phyloP scores from a whole-genome alignment of 2,113 vertebrate genomes.

The Chitala chitala region DNA sequence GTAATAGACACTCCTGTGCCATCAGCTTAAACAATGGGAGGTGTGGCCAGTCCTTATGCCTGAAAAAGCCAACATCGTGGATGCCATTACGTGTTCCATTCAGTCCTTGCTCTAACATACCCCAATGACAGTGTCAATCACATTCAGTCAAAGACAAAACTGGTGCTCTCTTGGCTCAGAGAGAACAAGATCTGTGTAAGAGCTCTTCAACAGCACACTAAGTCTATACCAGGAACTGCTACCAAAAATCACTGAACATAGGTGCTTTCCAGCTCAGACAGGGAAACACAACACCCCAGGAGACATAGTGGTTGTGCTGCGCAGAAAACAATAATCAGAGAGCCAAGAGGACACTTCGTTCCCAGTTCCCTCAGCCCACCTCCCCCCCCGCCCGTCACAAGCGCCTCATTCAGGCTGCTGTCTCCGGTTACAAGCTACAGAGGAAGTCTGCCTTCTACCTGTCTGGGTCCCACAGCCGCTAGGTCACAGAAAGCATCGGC shows the following conservation, averaged over 20 bases:
- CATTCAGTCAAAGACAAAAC: too few species aligned
- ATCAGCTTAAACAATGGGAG: background rate
- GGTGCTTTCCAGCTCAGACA: background rate
- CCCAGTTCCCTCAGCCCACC: too few species aligned
- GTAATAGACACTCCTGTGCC: background rate
- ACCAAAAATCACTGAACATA: too few species aligned
- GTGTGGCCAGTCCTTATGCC: background rate
- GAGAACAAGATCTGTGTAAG: too few species aligned
- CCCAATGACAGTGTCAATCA: too few species aligned
- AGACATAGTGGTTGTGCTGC: background rate
- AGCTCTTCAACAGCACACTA: too few species aligned
- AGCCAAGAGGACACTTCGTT: conserved; percentile 3
- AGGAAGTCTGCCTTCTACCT: conserved; percentile 39
- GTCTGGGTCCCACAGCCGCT: conserved; percentile 31
- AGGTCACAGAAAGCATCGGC: too few species aligned
- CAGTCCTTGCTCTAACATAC: too few species aligned
- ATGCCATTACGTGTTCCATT: too few species aligned
- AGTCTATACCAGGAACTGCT: background rate
- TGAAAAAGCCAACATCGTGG: background rate
- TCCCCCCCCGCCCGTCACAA: conserved; percentile 35
- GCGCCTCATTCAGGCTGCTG: conserved; percentile 53
- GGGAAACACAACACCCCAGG: background rate
- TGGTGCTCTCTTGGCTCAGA: too few species aligned
- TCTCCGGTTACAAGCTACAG: conserved; percentile 38
- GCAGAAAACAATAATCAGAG: background rate